Conservation (phyloP, 1,140 invertebrate genomes). For the Heterodera carotae region DNA sequence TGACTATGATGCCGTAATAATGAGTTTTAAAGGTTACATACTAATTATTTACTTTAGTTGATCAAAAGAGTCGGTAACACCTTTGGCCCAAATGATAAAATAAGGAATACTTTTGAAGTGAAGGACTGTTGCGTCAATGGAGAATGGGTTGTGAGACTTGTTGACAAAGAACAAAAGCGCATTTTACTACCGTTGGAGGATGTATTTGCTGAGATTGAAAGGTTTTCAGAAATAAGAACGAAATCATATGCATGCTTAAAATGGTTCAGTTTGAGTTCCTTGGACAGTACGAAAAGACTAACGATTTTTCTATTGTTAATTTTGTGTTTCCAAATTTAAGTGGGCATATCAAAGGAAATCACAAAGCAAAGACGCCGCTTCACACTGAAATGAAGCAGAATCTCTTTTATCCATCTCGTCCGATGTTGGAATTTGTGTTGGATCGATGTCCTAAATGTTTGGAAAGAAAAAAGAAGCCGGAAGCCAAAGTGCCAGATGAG, state of each 20-base stretch:
- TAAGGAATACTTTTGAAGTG: neutral
- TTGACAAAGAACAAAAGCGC: neutral
- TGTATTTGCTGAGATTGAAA: neutral
- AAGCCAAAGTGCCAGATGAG: neutral
- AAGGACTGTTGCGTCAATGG: neutral
- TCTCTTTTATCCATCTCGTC: neutral
- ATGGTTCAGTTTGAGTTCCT: no score
- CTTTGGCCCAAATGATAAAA: neutral
- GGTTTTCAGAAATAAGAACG: neutral
- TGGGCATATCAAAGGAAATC: neutral
- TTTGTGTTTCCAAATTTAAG: neutral
- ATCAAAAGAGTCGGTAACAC: neutral
- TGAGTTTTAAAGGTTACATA: neutral
- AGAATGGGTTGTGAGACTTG: neutral
- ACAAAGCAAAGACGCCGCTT: neutral
- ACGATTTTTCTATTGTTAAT: no score
- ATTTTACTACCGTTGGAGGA: neutral
- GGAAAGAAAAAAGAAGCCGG: neutral
- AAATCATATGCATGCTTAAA: neutral
- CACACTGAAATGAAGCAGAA: neutral
- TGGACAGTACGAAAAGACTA: no score
- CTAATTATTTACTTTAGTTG: neutral
- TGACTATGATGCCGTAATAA: neutral
- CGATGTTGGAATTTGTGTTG: neutral
- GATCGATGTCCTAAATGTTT: neutral